These are phyloP conservation scores for Bolborhynchus lineola DNA, from an alignment of 2,113 vertebrate species.

Conservation along the genomic window DNA sequence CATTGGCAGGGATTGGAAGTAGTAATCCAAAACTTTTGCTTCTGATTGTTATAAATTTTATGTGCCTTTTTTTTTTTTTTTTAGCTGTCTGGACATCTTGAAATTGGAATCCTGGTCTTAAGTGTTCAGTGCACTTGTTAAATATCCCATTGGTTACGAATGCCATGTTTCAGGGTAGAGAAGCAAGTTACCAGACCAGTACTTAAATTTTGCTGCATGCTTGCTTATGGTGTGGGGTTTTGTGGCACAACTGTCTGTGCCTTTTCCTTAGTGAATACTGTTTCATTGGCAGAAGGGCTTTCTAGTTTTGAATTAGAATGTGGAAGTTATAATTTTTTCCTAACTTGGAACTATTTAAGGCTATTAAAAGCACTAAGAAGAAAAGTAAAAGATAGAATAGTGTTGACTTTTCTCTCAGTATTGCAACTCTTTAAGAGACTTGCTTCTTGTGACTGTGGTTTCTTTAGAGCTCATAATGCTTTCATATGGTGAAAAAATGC, in stretches of 20 bases:
- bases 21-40: neutral
- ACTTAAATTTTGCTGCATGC: neutral
- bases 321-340: neutral
- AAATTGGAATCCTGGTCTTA: neutral
- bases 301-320: neutral
- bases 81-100: neutral
- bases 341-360: neutral
- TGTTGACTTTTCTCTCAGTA: neutral
- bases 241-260: neutral
- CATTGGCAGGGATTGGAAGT: neutral
- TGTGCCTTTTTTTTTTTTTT: neutral
- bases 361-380: neutral
- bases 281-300: neutral
- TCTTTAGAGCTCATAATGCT: neutral
- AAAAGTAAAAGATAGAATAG: neutral
- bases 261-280: neutral
- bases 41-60: neutral
- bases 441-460: neutral
- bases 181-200: neutral
- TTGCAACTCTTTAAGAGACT: neutral
- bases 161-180: neutral
- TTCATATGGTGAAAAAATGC: neutral
- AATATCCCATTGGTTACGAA: neutral
- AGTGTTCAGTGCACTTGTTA: neutral
- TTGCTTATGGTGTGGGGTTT: neutral